Conservation (phyloP, 2,113 vertebrate genomes). For the Heterotis niloticus region DNA sequence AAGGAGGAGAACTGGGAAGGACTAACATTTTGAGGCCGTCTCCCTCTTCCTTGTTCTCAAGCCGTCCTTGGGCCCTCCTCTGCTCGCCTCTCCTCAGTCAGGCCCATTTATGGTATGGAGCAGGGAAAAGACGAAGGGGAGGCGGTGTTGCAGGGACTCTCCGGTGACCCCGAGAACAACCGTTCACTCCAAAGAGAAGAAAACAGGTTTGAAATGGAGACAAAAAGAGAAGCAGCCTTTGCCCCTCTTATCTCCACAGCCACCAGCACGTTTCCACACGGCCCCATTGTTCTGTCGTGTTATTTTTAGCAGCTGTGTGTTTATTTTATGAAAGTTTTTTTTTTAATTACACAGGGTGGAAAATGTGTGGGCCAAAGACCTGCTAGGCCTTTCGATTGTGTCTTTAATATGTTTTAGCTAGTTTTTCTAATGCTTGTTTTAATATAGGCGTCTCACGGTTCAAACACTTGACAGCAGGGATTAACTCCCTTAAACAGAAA, state of each 20-base stretch:
- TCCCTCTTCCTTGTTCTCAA: constrained; percentile 29
- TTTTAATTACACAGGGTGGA: not conserved
- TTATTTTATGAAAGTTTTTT: not conserved
- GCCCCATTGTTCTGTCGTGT: not conserved
- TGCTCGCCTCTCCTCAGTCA: constrained; percentile 36
- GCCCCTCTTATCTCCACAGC: not conserved
- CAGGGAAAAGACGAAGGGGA: constrained; percentile 33
- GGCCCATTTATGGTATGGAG: constrained; percentile 49
- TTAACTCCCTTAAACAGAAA: not conserved
- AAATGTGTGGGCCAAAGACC: not conserved
- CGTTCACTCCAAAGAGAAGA: constrained; percentile 38
- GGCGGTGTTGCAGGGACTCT: constrained; percentile 39
- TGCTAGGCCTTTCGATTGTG: not conserved
- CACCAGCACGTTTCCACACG: not conserved
- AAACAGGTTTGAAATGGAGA: constrained; percentile 25
- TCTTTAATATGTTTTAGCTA: not conserved
- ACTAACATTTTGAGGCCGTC: constrained; percentile 5
- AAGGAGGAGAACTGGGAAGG: not conserved
- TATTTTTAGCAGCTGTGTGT: constrained; percentile 14
- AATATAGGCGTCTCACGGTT: not conserved
- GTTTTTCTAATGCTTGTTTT: not conserved
- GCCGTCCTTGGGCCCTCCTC: constrained; percentile 24
- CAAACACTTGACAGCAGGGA: no score
- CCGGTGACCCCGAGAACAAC: constrained; percentile 36
- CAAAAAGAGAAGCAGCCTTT: not conserved